phyloP scores from a whole-genome alignment of 1,140 invertebrate genomes.

The Drosophila seguyi region DNA sequence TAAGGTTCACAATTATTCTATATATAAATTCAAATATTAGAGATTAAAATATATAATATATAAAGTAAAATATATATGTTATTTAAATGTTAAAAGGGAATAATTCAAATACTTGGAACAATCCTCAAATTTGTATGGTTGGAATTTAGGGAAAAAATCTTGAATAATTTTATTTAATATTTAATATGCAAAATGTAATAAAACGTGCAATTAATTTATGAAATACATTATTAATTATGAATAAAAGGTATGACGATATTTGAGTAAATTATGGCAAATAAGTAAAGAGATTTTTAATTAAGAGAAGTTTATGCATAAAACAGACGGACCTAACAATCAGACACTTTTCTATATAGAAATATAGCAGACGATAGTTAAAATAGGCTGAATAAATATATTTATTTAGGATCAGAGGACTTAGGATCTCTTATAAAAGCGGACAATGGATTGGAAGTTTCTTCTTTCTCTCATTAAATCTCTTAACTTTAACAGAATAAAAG shows the following conservation, averaged over 20 bases:
- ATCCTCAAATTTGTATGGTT: conserved; percentile 1
- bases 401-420: background rate
- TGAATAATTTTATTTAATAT: background rate
- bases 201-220: conserved; percentile 32
- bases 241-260: conserved; percentile 20
- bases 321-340: conserved; percentile 1
- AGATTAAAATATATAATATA: conserved; percentile 1
- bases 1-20: conserved; percentile 3
- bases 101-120: background rate
- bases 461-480: conserved; percentile 3
- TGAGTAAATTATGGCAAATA: conserved; percentile 7
- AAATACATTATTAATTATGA: conserved; percentile 15
- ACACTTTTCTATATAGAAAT: background rate
- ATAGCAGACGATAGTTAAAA: background rate
- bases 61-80: conserved; percentile 12
- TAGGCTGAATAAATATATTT: background rate
- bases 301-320: background rate
- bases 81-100: conserved; percentile 9
- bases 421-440: background rate
- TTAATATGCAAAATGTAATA: conserved; percentile 12
- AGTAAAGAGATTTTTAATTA: conserved; percentile 17
- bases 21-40: conserved; percentile 11
- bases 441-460: background rate
- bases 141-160: conserved; percentile 14
- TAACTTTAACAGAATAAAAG: conserved; percentile 35